Base-by-base conservation (phyloP, 1,140 invertebrate species). In the Acyrthosiphon pisum region DNA sequence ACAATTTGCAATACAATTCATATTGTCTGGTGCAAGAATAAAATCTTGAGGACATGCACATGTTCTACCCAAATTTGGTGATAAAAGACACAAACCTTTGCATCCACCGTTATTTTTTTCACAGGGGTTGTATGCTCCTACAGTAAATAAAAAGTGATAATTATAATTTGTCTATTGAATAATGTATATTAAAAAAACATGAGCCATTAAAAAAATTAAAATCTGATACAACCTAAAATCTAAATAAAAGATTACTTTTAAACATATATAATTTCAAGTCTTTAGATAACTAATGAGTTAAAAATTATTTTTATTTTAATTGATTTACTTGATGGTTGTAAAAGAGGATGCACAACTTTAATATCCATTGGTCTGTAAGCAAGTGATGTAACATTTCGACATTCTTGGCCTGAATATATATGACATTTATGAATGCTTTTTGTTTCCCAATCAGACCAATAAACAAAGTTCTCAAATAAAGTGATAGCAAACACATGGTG, bases 361-460 rank as follows among this genome's bases (percentile, higher is more conserved):
- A 99, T 95, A 95, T 98, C 98, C 97, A 99, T 99, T 8, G 98
- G 98, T 93, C 98, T 96, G 94, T 98, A 97, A 90, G 98, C 96
- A 50, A 97, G 96, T 93, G 96, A 97, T 2, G 96, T 96, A 89
- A 98, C 95, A 0, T 96, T 96, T 93, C 96, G 96, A 94, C 97
- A 97, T 94, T 97, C 96, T 35, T 96, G 95, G 6, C 96, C 96
- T 46, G 96, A 96, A 94, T 96, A 96, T 94, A 98, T 98, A 94
- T 98, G 96, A 94, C 98, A 98, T 94, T 97, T 96, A 95, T 98
- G 98, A 26, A 99, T 96, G n/a, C 97, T 96, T 95, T 98, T 98
- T 46, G 97, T 97, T 95, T 98, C 97, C 98, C 98, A 99, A 95
- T 99, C 98, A 37, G 97, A 98, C 98, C 98, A 99, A 95, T 98